phyloP scores from a whole-genome alignment of 2,888 invertebrate species.

The Sarcophaga caerulescens region DNA sequence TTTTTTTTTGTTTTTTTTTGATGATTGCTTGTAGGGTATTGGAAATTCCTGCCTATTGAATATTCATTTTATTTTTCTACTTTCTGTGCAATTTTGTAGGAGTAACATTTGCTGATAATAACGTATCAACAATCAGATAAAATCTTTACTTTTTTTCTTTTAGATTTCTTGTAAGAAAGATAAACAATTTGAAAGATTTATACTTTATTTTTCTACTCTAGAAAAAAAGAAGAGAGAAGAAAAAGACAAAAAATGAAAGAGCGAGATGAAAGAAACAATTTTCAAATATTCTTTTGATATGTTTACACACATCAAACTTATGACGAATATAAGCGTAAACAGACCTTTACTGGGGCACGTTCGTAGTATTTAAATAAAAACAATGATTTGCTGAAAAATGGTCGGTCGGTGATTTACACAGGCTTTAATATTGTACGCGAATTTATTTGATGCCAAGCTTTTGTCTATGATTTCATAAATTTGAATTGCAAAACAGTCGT shows the following conservation, averaged over 20 bases:
- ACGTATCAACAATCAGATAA: neutral
- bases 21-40: neutral
- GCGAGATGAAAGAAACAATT: too few relatives aligned
- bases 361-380: too few relatives aligned
- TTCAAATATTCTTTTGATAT: too few relatives aligned
- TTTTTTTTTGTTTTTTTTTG: neutral
- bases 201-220: neutral
- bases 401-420: too few relatives aligned
- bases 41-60: neutral
- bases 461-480: too few relatives aligned
- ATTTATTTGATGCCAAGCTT: too few relatives aligned
- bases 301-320: too few relatives aligned
- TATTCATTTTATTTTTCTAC: constrained; percentile 1
- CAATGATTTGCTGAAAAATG: too few relatives aligned
- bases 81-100: neutral
- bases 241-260: too few relatives aligned
- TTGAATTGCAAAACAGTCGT: too few relatives aligned
- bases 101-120: neutral
- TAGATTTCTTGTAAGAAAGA: constrained; percentile 16
- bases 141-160: constrained; percentile 4
- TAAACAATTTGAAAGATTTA: constrained; percentile 26
- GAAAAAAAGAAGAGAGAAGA: neutral
- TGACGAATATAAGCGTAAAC: neutral
- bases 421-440: too few relatives aligned
- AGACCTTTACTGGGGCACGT: too few relatives aligned